A percentile compares a stretch with the other conserved stretches of the same genome.
Evolutionary conservation across 2,797 vertebrate species (phyloP).

Genomic region (Carcharodon carcharias): DNA sequence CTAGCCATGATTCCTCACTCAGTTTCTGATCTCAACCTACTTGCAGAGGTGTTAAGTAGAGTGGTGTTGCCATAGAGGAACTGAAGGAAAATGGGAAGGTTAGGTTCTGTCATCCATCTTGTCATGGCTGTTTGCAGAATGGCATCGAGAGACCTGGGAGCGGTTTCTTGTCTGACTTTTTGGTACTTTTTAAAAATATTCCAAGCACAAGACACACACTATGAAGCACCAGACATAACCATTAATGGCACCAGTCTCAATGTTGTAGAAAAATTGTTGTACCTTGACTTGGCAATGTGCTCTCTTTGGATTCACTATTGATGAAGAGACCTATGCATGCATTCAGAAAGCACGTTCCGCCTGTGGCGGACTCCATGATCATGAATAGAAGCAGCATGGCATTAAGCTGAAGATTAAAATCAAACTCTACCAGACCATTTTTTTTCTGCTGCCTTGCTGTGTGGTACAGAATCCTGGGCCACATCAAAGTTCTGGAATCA

Average conservation of each 20-base stretch:
- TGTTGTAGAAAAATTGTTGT: not conserved
- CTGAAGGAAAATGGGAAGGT: no score
- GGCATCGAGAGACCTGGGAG: not conserved
- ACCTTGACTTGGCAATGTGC: not conserved
- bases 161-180: not conserved
- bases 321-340: not conserved
- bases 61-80: not conserved
- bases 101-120: not conserved
- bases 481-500: not conserved
- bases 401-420: no score
- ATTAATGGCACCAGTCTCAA: not conserved
- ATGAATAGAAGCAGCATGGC: no score
- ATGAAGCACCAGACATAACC: not conserved
- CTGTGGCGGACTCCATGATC: no score
- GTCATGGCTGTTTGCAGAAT: not conserved
- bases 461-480: not conserved
- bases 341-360: no score
- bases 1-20: not conserved
- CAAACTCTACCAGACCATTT: no score
- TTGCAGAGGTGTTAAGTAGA: not conserved
- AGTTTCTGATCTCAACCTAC: not conserved
- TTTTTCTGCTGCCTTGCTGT: not conserved
- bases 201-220: not conserved
- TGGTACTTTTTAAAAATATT: not conserved
- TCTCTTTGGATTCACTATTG: not conserved